Evolutionary conservation across 1,140 invertebrate species (phyloP).

Genomic region (Macrobrachium rosenbergii): DNA sequence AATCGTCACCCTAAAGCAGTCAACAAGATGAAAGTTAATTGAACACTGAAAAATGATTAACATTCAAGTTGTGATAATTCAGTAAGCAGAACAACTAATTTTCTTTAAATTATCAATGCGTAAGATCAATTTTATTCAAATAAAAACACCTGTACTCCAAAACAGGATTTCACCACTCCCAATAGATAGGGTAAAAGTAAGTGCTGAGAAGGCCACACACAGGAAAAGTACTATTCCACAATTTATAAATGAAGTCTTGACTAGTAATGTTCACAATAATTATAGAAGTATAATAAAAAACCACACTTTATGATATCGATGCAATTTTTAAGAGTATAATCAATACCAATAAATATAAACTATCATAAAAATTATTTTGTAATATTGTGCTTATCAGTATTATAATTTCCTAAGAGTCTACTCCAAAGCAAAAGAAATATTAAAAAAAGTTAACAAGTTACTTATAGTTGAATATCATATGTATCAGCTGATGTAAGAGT

Average conservation of each 20-base stretch:
- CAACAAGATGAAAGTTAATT: not conserved
- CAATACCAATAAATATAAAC: conserved; percentile 43
- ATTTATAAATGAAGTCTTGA: conserved; percentile 41
- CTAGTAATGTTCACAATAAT: conserved; percentile 56
- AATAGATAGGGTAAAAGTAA: conserved; percentile 14
- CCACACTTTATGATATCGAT: conserved; percentile 33
- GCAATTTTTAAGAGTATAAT: conserved; percentile 30
- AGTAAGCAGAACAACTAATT: not conserved
- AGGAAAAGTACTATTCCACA: conserved; percentile 25
- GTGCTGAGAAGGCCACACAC: conserved; percentile 32
- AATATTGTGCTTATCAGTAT: conserved; percentile 46
- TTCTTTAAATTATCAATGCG: not conserved
- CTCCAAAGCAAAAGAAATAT: conserved; percentile 39
- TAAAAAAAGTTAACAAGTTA: conserved; percentile 7
- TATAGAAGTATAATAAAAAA: conserved; percentile 48
- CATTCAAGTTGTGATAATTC: not conserved
- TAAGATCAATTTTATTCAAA: conserved; percentile 8
- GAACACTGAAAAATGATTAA: not conserved
- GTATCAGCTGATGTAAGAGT: conserved; percentile 13
- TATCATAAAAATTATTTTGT: conserved; percentile 34
- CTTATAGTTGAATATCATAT: conserved; percentile 19
- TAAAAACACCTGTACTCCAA: not conserved
- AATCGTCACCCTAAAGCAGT: not conserved
- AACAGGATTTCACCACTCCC: not conserved
- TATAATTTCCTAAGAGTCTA: conserved; percentile 25